Percentiles rank a stretch among this genome's conserved stretches.
Evolutionary conservation across 2,113 vertebrate species (phyloP).

Genomic region (Poecilia latipinna): DNA sequence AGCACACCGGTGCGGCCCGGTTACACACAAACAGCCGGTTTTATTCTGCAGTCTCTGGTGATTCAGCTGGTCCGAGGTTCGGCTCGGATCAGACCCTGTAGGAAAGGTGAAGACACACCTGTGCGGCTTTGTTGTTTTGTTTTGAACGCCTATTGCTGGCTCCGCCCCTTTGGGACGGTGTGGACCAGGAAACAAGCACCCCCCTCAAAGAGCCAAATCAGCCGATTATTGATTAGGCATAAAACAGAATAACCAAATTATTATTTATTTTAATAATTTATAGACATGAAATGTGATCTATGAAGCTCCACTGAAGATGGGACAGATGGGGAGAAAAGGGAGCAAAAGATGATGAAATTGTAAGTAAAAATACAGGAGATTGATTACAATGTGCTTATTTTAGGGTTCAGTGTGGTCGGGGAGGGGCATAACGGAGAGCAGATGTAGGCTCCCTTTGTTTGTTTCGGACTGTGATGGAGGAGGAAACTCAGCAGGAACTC

Average conservation of each 20-base stretch:
- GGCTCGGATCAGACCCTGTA: background rate
- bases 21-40: background rate
- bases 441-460: too few relatives aligned
- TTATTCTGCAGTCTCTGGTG: background rate
- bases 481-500: too few relatives aligned
- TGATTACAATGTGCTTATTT: too few relatives aligned
- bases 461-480: too few relatives aligned
- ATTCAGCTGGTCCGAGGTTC: too few relatives aligned
- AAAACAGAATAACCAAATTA: background rate
- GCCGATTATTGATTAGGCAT: background rate
- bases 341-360: too few relatives aligned
- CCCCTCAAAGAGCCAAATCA: background rate
- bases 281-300: too few relatives aligned
- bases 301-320: too few relatives aligned
- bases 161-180: conserved; percentile 12
- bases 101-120: conserved; percentile 22
- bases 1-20: conserved; percentile 4
- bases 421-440: too few relatives aligned
- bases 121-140: conserved; percentile 8
- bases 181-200: conserved; percentile 23
- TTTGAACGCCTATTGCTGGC: background rate
- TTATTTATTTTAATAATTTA: background rate
- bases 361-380: too few relatives aligned
- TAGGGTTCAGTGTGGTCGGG: too few relatives aligned
- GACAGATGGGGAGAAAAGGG: too few relatives aligned